Base-by-base conservation (phyloP, 2,888 invertebrate species). In the Macrostomum cliftonense region DNA sequence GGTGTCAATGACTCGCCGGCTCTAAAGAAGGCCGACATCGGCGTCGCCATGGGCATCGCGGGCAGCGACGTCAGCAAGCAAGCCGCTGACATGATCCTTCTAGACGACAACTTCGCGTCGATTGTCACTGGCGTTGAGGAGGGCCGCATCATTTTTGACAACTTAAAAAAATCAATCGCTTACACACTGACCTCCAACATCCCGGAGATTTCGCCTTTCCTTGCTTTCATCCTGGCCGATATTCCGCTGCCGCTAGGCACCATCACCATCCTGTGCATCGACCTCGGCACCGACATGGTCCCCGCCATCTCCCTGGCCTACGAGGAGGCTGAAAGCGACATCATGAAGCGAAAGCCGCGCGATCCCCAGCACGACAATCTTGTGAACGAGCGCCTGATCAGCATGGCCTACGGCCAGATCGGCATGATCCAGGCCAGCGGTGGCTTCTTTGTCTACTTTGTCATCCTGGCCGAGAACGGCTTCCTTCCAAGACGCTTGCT, bases 391-490 rank as follows among this genome's bases (percentile, higher is more conserved):
- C 84, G 86, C 78, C 79, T 97, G 75, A 95, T 97, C 75, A 89
- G 91, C 56, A 89, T 97, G 84, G 89, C 95, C 53, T 97, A 97
- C 73, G 95, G 95, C 63, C 97, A 97, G 74, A 95, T 97, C 73
- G 97, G 97, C 67, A 95, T 97, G 91, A 97, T 97, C 73, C 97
- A 97, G 77, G 95, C 95, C 46, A 86, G 89, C n/a, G 95, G 93
- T 57, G 97, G 95, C 37, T 97, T 97, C 83, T 97, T 93, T 76
- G 86, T 89, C 49, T 97, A 97, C 77, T 93, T 95, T 73, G 93
- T 97, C 62, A 97, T 97, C 71, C 88, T 97, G 91, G 95, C 89
- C 76, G 95, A 95, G 72, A 95, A 95, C 72, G 97, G 97, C 59
- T 97, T 97, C 78, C 77, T 87, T 70, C 91, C 93, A 2, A 67